phyloP scores from a whole-genome alignment of 1,140 invertebrate species.

The Calephelis virginiensis region DNA sequence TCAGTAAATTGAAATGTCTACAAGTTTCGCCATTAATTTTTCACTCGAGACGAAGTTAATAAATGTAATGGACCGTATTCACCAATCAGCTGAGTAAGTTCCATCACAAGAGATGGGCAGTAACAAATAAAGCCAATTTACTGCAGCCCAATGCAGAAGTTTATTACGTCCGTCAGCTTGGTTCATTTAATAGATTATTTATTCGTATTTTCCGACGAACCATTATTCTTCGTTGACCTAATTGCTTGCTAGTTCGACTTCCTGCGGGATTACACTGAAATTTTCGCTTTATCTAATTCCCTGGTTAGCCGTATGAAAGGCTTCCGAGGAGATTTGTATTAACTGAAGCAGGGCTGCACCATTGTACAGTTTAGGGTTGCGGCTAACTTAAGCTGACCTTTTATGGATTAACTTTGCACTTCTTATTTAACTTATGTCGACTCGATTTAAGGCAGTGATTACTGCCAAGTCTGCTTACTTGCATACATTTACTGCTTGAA shows the following conservation, averaged over 20 bases:
- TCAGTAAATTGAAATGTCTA: too few species aligned
- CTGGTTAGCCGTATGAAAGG: slow-evolving; percentile 14
- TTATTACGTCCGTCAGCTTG: slow-evolving; percentile 15
- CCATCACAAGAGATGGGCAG: not conserved
- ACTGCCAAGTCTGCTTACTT: too few species aligned
- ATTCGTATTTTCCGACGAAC: slow-evolving; percentile 21
- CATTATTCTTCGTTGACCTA: slow-evolving; percentile 25
- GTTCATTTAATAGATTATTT: slow-evolving; percentile 20
- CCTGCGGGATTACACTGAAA: slow-evolving; percentile 22
- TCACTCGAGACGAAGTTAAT: not conserved
- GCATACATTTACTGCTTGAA: too few species aligned
- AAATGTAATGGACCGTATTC: not conserved
- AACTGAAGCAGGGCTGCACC: not conserved
- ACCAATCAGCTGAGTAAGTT: not conserved
- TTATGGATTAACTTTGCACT: too few species aligned
- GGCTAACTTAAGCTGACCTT: not conserved
- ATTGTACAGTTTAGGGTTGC: not conserved
- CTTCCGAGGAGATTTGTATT: slow-evolving; percentile 13
- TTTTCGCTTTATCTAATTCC: slow-evolving; percentile 23
- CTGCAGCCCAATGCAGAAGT: slow-evolving; percentile 12
- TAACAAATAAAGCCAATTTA: slow-evolving; percentile 15
- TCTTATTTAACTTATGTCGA: too few species aligned
- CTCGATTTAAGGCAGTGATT: too few species aligned
- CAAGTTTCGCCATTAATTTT: too few species aligned
- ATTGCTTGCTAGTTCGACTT: slow-evolving; percentile 23